These are phyloP conservation scores for Aviceda subcristata DNA, from an alignment of 2,113 vertebrate genomes.

Conservation along the genomic window DNA sequence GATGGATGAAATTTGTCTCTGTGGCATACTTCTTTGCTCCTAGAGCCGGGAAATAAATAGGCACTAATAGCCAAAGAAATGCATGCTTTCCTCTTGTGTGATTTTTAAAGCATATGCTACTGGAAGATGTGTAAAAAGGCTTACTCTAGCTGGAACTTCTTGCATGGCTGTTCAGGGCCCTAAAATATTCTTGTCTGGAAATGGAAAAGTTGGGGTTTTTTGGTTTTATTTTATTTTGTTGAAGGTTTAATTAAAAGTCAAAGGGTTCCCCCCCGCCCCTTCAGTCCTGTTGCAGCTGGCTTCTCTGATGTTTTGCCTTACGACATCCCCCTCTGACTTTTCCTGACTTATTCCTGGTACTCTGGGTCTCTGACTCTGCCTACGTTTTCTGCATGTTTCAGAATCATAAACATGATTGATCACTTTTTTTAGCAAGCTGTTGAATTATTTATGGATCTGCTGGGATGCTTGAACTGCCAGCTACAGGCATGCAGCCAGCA, in stretches of 20 bases:
- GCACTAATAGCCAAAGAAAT: not conserved
- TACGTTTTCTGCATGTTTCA: not conserved
- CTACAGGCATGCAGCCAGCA: conserved; percentile 1
- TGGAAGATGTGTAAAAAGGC: conserved; percentile 9
- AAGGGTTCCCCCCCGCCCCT: not conserved
- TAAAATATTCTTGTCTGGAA: not conserved
- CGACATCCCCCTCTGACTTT: not conserved
- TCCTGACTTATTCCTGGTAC: not conserved
- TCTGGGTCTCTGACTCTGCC: not conserved
- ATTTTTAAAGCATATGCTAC: conserved; percentile 18
- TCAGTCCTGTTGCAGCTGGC: not conserved
- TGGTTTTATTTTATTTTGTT: not conserved
- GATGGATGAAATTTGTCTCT: not conserved
- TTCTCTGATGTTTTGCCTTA: not conserved
- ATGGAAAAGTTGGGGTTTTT: not conserved
- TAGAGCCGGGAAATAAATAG: not conserved
- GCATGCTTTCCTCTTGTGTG: not conserved
- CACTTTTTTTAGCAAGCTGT: not conserved
- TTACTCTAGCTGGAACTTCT: conserved; percentile 2
- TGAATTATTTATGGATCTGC: conserved; percentile 44
- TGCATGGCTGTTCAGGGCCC: not conserved
- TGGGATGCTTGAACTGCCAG: conserved; percentile 27
- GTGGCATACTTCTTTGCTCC: not conserved
- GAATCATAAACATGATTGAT: conserved; percentile 10
- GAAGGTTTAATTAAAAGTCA: not conserved